These are phyloP conservation scores for Python bivittatus DNA, from an alignment of 2,113 vertebrate genomes.

Conservation along the genomic window DNA sequence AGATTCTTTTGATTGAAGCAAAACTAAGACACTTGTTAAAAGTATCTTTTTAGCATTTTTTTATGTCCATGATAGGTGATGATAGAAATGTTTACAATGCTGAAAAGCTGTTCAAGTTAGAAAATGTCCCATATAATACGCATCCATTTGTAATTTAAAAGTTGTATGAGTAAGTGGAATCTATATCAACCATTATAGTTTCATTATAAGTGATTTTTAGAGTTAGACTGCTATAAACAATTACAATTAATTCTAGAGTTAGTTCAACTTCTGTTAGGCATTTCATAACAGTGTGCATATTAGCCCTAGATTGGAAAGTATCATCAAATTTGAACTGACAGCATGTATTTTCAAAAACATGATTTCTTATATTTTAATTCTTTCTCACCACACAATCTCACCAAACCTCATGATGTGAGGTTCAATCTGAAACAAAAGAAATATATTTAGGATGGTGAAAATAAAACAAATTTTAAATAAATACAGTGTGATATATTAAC, in stretches of 20 bases:
- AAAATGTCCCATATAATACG: no score
- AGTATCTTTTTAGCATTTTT: no score
- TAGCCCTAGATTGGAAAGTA: neutral
- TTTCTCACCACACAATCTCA: neutral
- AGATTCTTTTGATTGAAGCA: no score
- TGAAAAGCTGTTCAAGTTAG: no score
- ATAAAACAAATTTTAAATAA: neutral
- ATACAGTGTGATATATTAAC: neutral
- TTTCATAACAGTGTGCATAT: neutral
- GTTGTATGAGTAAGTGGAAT: no score
- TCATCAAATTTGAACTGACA: neutral
- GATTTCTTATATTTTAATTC: neutral
- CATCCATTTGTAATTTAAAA: no score
- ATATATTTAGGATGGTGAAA: neutral
- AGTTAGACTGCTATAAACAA: neutral
- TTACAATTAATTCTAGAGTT: neutral
- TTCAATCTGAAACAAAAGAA: neutral
- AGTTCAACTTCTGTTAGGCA: neutral
- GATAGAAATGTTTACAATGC: no score
- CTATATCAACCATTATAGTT: no score
- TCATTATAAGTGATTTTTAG: no score
- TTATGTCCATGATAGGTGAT: no score
- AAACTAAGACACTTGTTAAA: no score
- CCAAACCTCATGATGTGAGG: neutral
- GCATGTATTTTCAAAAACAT: neutral